Conservation (phyloP, 2,888 invertebrate genomes). For the Arrhopalites spinosus region DNA sequence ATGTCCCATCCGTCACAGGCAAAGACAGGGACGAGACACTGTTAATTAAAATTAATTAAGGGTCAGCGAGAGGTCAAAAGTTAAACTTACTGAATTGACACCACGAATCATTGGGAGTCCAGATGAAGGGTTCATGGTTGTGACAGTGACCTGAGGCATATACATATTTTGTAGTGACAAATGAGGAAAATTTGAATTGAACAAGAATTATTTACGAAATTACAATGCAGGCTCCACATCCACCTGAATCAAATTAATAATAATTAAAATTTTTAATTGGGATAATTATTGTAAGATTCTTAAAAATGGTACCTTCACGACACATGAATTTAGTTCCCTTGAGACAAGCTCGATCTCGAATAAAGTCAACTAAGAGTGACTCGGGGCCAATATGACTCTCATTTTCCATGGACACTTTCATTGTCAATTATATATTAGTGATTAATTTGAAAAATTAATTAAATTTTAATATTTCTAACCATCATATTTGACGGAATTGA, state of each 20-base stretch:
- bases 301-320: not conserved
- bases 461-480: too few species aligned
- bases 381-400: not conserved
- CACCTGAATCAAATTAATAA: not conserved
- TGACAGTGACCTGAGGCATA: not conserved
- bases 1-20: not conserved
- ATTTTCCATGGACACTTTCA: too few species aligned
- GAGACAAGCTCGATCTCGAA: not conserved
- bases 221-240: not conserved
- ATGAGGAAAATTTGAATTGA: not conserved
- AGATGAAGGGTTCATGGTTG: not conserved
- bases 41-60: not conserved
- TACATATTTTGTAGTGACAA: not conserved
- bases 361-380: not conserved
- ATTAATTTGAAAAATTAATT: too few species aligned
- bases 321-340: not conserved
- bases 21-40: not conserved
- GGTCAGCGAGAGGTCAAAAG: not conserved
- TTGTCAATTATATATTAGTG: too few species aligned
- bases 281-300: not conserved
- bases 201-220: not conserved
- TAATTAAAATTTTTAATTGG: not conserved
- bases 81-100: not conserved
- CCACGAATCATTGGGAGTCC: not conserved
- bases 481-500: too few species aligned